Evolutionary conservation across 2,888 invertebrate species (phyloP), one percentile per base, ranked within the genome.

Genomic region (Agonopterix heracliana): DNA sequence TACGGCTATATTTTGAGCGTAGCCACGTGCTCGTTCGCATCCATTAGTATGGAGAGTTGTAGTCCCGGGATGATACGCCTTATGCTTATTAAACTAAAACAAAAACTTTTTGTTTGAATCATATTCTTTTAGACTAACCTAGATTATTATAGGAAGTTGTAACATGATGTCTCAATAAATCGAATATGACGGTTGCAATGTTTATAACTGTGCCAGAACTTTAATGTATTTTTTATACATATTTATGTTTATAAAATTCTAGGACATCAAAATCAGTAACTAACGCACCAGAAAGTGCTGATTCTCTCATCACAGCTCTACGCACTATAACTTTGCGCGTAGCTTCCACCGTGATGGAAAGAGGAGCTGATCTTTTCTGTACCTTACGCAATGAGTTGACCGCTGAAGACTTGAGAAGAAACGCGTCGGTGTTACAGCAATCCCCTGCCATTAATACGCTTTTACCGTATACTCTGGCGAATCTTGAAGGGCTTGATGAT

Each of bases 401-500:
- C 0, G 80, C 88, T 1, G 91, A 88, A 46, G 85, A 87, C 42
- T 56, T 88, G 56, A 59, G 74, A 9, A 63, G 83, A 13, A 82
- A 81, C 54, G 74, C 77, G 0, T 45, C 69, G 0, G 76, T 78
- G 44, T 56, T 88, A 52, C 81, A 88, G 45, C 67, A 73, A n/a
- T 82, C 87, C 4, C 86, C 90, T 47, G 92, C 89, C 58, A 91
- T 94, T 68, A 95, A 92, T 38, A 95, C 93, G 0, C 88, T 98
- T 44, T 78, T 98, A 60, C 98, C 98, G 0, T 89, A 95, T 53
- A 92, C 96, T 11, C 90, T 97, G 67, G 96, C 97, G 7, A 95
- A 96, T 66, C 92, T 98, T 55, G 95, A 96, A 12, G 90, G 96
- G 41, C 80, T 91, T 54, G 94, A 93, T 48, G 97, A 98, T 81